Evolutionary conservation across 2,113 vertebrate species (phyloP), one percentile per base, ranked within the genome.

Genomic region (Sterrhoptilus dennistouni): DNA sequence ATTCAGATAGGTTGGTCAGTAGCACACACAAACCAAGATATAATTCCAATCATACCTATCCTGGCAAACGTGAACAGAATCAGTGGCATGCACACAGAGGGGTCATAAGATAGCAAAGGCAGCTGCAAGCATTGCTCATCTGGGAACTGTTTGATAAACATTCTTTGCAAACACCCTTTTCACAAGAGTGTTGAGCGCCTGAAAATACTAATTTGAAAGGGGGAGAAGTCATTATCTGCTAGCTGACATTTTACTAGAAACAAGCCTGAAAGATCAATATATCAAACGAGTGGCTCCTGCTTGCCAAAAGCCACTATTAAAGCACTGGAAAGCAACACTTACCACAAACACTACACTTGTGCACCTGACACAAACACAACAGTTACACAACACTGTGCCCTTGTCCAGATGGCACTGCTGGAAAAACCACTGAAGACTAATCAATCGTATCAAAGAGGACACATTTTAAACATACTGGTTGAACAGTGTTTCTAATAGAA

Each of bases 101-200:
- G 45, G 29, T 27, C 47, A 5, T 22, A 80, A 77, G 90, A 96
- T 93, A 94, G 66, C 68, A 88, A 88, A 86, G 29, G 13, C 47
- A 69, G 40, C 70, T 69, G 31, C 52, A 87, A 61, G 42, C 47
- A 71, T 23, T 87, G 84, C 19, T 82, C 74, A 70, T 90, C 82
- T 91, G 90, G 50, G 47, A 44, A 33, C 29, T 6, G 5, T 65
- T 12, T n/a, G 95, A 96, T 96, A 96, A 95, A 85, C 33, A 15
- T 15, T 72, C 63, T 83, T 60, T 28, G 60, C 76, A 38, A 95
- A 94, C 82, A 81, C 71, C 52, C 83, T 83, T 83, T 86, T 33
- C 40, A 35, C 75, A 81, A 40, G 45, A 52, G 35, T 19, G 57
- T 22, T 49, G 25, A 83, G 18, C 4, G 6, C 15, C 47, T 83